Evolutionary conservation across 2,888 invertebrate genomes (phyloP).

Genomic region (Lepidocyrtinus sp.): DNA sequence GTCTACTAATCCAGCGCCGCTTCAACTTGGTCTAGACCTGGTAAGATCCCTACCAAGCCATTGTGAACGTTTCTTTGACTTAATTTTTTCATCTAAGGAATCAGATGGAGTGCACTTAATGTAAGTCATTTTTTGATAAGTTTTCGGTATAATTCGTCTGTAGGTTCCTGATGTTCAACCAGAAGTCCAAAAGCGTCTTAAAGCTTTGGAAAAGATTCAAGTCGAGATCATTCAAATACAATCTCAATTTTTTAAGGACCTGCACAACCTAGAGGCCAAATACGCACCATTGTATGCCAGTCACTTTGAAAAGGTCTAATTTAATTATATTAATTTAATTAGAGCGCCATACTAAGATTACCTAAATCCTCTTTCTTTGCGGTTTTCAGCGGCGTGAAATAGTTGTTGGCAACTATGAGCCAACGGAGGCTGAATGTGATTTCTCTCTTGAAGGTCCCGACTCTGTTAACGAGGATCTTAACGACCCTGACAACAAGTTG

Average conservation of each 20-base stretch:
- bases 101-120: background rate
- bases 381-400: slow-evolving; percentile 69
- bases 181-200: slow-evolving; percentile 66
- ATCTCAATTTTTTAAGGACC: slow-evolving; percentile 89
- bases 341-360: too few species aligned
- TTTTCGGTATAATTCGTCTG: too few species aligned
- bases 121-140: background rate
- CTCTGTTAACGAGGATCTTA: slow-evolving; percentile 77
- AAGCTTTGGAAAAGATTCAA: slow-evolving; percentile 69
- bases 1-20: slow-evolving; percentile 70
- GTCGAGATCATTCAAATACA: slow-evolving; percentile 67
- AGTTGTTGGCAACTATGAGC: slow-evolving; percentile 82
- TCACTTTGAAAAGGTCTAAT: slow-evolving; percentile 83
- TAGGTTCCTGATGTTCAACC: slow-evolving; percentile 71
- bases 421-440: slow-evolving; percentile 89
- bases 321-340: too few species aligned
- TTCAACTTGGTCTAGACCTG: slow-evolving; percentile 28
- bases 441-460: slow-evolving; percentile 86
- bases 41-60: too few species aligned
- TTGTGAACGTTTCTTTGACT: too few species aligned
- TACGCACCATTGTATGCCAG: slow-evolving; percentile 86
- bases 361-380: background rate
- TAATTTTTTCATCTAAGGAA: too few species aligned
- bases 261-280: slow-evolving; percentile 93
- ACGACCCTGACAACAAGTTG: slow-evolving; percentile 77